phyloP scores from a whole-genome alignment of 2,888 invertebrate genomes.

The Apamea sordens region DNA sequence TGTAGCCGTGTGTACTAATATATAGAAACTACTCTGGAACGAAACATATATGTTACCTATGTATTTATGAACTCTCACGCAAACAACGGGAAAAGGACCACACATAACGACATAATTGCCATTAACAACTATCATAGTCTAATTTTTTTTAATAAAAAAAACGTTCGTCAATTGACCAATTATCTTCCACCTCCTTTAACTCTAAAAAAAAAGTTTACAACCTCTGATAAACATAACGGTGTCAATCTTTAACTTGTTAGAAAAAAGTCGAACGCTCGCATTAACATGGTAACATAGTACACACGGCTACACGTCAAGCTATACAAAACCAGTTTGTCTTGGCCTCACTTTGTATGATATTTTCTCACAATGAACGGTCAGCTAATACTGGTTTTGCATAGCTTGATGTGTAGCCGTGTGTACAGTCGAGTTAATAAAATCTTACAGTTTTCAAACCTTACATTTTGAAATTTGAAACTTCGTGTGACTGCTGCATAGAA shows the following conservation, averaged over 20 bases:
- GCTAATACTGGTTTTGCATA: too few relatives aligned
- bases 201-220: constrained; percentile 18
- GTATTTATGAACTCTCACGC: constrained; percentile 15
- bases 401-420: too few relatives aligned
- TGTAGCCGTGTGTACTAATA: background rate
- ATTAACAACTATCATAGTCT: constrained; percentile 22
- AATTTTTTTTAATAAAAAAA: constrained; percentile 8
- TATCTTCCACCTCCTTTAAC: constrained; percentile 21
- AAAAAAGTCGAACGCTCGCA: constrained; percentile 44
- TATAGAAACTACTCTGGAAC: background rate
- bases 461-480: background rate
- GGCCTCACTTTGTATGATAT: too few relatives aligned
- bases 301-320: too few relatives aligned
- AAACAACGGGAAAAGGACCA: constrained; percentile 42
- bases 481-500: background rate
- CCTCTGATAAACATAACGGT: constrained; percentile 57
- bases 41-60: background rate
- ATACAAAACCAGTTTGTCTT: too few relatives aligned
- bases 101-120: constrained; percentile 32
- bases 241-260: constrained; percentile 45
- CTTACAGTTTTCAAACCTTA: background rate
- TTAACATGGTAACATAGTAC: constrained; percentile 35
- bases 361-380: too few relatives aligned
- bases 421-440: background rate
- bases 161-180: constrained; percentile 30